A percentile compares a stretch with the other conserved stretches of the same genome.
Conservation (phyloP, 2,797 vertebrate genomes). For the Hybognathus amarus region DNA sequence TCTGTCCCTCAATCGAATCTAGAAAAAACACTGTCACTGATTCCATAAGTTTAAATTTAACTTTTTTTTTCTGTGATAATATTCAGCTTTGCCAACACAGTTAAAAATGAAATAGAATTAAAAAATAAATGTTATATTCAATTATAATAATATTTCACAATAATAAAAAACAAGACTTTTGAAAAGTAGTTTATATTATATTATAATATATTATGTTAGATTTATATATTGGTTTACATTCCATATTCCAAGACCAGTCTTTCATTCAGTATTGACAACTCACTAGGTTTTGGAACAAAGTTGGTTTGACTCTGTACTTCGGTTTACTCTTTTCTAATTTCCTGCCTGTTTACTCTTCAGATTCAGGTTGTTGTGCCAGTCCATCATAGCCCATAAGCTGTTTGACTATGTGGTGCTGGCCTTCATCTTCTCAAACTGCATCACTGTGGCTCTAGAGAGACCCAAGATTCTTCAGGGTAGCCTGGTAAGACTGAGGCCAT, state of each 20-base stretch:
- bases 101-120: not conserved
- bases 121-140: too few relatives aligned
- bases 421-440: slow-evolving; percentile 98
- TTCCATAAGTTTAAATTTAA: not conserved
- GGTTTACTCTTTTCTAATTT: not conserved
- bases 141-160: too few relatives aligned
- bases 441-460: slow-evolving; percentile 96
- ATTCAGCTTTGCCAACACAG: not conserved
- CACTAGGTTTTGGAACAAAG: not conserved
- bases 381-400: slow-evolving; percentile 93
- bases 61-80: not conserved
- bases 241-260: not conserved
- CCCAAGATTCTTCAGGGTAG: slow-evolving; percentile 92
- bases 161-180: not conserved
- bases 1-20: not conserved
- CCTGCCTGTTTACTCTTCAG: slow-evolving; percentile 64
- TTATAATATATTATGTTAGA: not conserved
- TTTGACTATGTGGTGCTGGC: slow-evolving; percentile 95
- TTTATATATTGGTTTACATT: not conserved
- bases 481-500: slow-evolving; percentile 77
- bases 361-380: slow-evolving; percentile 93
- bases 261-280: not conserved
- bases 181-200: not conserved
- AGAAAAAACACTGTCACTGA: not conserved
- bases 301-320: not conserved